phyloP scores from a whole-genome alignment of 2,113 vertebrate species.

The Nannospalax galili region DNA sequence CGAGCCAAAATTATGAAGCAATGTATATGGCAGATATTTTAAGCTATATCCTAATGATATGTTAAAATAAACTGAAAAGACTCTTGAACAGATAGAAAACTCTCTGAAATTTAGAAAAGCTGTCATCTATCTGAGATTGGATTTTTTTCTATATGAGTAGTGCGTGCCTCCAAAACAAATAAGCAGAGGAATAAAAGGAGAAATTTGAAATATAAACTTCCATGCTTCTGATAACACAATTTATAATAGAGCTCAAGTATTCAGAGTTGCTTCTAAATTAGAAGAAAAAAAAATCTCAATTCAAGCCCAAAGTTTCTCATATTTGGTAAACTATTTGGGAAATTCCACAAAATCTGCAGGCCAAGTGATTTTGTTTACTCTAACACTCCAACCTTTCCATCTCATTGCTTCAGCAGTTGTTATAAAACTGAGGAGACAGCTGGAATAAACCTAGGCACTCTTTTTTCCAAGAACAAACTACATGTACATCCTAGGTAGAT shows the following conservation, averaged over 20 bases:
- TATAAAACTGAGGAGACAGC: constrained; percentile 39
- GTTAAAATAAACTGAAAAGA: constrained; percentile 50
- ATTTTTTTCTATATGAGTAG: neutral
- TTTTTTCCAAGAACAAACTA: constrained; percentile 54
- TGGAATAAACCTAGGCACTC: constrained; percentile 9
- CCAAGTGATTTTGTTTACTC: constrained; percentile 68
- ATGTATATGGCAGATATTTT: constrained; percentile 30
- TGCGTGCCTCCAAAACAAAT: constrained; percentile 29
- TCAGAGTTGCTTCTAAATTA: constrained; percentile 55
- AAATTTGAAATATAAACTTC: constrained; percentile 57
- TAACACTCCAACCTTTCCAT: constrained; percentile 50
- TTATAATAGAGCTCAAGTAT: constrained; percentile 30
- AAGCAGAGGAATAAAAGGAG: neutral
- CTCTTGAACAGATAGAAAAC: neutral
- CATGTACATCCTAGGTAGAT: neutral
- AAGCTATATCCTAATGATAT: constrained; percentile 45
- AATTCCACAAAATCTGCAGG: constrained; percentile 67
- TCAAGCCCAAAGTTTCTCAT: constrained; percentile 50
- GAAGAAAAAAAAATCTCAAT: neutral
- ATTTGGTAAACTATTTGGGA: constrained; percentile 70
- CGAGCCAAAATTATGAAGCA: constrained; percentile 27
- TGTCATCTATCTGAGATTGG: neutral
- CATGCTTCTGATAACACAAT: constrained; percentile 38
- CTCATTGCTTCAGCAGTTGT: constrained; percentile 50
- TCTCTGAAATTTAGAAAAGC: constrained; percentile 38